These are phyloP conservation scores for Hydrotaea diabolus DNA, from an alignment of 2,888 invertebrate species.

Conservation along the genomic window DNA sequence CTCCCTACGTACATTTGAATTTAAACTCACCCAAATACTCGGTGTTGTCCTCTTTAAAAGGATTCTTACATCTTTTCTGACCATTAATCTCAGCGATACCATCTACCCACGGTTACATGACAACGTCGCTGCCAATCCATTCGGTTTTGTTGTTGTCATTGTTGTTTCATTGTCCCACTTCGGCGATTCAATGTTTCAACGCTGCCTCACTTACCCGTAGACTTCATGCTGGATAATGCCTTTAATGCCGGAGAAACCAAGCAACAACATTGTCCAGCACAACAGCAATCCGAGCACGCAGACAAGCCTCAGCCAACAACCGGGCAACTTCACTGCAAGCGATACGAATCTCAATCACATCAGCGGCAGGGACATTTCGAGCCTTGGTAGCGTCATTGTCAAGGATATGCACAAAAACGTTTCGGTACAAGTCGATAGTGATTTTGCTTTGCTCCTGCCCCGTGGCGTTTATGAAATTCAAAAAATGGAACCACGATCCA, in stretches of 20 bases:
- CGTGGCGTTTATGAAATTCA: conserved; percentile 90
- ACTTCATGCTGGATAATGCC: conserved; percentile 26
- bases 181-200: background rate
- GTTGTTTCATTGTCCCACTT: no score
- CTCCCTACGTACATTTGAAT: no score
- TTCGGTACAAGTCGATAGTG: conserved; percentile 92
- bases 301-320: conserved; percentile 18
- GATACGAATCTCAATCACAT: background rate
- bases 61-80: background rate
- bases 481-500: conserved; percentile 92
- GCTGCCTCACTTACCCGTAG: conserved; percentile 8
- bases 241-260: conserved; percentile 10
- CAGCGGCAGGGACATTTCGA: conserved; percentile 48
- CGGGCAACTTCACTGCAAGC: background rate
- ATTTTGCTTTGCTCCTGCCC: conserved; percentile 89
- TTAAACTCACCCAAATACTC: no score
- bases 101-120: background rate
- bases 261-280: background rate
- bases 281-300: background rate
- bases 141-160: no score
- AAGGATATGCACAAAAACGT: conserved; percentile 87
- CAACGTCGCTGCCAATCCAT: background rate
- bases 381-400: conserved; percentile 57
- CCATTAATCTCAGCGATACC: background rate
- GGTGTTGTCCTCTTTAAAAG: background rate